Percentiles rank a stretch among this genome's conserved stretches.
Evolutionary conservation across 2,797 vertebrate genomes (phyloP).

Genomic region (Pitangus sulphuratus): DNA sequence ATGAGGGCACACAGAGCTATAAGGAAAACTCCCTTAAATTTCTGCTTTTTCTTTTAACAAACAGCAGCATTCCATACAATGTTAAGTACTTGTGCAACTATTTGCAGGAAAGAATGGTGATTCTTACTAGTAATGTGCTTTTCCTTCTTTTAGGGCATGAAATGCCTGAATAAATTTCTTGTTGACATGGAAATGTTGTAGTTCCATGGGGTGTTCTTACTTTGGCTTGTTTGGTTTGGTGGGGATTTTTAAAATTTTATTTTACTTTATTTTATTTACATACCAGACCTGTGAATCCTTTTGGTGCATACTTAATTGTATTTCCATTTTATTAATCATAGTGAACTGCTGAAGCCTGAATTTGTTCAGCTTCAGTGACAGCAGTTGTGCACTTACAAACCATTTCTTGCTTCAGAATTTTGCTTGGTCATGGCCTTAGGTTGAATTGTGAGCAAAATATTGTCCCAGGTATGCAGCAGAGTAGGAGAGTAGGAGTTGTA

Average conservation of each 20-base stretch:
- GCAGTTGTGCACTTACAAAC: background rate
- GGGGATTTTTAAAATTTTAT: background rate
- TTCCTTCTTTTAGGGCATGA: background rate
- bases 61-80: background rate
- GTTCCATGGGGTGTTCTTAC: background rate
- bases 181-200: background rate
- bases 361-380: background rate
- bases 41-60: slow-evolving; percentile 23
- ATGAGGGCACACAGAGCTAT: background rate
- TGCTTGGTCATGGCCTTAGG: background rate
- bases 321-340: background rate
- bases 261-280: background rate
- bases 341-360: background rate
- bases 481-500: background rate
- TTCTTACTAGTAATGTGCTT: background rate
- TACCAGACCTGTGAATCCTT: background rate
- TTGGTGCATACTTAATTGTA: background rate
- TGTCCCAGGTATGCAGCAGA: background rate
- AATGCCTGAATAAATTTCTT: slow-evolving; percentile 8
- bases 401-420: background rate
- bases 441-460: background rate
- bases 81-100: background rate
- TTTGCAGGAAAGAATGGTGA: background rate
- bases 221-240: background rate
- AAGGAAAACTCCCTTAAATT: background rate